Conservation (phyloP, 2,113 vertebrate species). For the Psephotus haematonotus region DNA sequence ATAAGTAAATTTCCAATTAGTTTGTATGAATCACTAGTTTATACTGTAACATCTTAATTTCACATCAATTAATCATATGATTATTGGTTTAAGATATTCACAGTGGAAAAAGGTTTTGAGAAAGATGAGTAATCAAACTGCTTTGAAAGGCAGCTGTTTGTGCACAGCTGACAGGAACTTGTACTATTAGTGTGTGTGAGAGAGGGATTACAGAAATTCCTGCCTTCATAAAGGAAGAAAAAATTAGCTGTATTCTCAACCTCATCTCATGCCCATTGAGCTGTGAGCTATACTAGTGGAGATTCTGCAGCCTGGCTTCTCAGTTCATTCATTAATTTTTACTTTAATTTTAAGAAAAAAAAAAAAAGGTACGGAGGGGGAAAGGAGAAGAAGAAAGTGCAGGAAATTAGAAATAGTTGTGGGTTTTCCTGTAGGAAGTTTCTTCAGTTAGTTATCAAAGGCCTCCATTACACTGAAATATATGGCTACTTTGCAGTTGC, state of each 20-base stretch:
- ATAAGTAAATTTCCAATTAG: conserved; percentile 20
- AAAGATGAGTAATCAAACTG: conserved; percentile 2
- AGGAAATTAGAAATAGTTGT: neutral
- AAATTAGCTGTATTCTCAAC: neutral
- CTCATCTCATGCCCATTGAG: neutral
- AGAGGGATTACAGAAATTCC: neutral
- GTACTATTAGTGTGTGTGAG: neutral
- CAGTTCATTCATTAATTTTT: neutral
- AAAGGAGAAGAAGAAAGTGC: neutral
- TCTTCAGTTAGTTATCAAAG: neutral
- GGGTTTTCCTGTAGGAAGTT: neutral
- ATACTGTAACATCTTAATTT: conserved; percentile 25
- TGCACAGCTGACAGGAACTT: neutral
- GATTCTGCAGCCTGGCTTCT: neutral
- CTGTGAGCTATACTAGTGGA: neutral
- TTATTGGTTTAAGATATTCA: conserved; percentile 22
- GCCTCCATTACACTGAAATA: neutral
- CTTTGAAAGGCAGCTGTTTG: neutral
- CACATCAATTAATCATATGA: conserved; percentile 5
- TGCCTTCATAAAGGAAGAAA: neutral
- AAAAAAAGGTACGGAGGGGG: neutral
- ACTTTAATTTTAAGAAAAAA: neutral
- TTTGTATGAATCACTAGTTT: conserved; percentile 1
- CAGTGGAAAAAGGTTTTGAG: neutral
- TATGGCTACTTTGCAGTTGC: neutral